Percentiles rank a stretch among this genome's conserved stretches.
Conservation (phyloP, 2,113 vertebrate genomes). For the Cottus gobio region DNA sequence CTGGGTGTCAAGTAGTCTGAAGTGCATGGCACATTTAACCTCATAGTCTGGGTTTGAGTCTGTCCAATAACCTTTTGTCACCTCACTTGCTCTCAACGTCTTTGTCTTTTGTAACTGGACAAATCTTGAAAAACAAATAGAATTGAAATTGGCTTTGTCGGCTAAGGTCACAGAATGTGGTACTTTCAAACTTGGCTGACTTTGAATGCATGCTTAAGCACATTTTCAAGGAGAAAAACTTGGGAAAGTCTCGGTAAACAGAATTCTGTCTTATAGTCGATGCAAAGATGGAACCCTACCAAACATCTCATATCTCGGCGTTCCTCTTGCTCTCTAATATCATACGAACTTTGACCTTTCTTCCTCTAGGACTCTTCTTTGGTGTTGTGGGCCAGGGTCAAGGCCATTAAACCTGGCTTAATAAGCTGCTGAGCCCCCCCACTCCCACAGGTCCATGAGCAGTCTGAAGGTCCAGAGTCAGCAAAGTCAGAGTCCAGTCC, state of each 20-base stretch:
- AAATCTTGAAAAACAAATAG: conserved; percentile 50
- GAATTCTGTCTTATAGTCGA: conserved; percentile 42
- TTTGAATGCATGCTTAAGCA: conserved; percentile 53
- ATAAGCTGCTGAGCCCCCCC: conserved; percentile 57
- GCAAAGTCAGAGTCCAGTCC: conserved; percentile 59
- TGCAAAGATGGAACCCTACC: conserved; percentile 45
- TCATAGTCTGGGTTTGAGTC: conserved; percentile 19
- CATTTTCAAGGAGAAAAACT: conserved; percentile 58
- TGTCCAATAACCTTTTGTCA: conserved; percentile 27
- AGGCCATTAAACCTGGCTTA: conserved; percentile 74
- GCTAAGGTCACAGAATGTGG: conserved; percentile 46
- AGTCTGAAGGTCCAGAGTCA: conserved; percentile 60
- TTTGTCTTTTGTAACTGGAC: conserved; percentile 20
- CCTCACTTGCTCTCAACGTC: conserved; percentile 4
- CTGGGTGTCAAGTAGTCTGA: conserved; percentile 33
- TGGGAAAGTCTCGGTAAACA: conserved; percentile 30
- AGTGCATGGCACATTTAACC: conserved; percentile 24
- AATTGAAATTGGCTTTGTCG: conserved; percentile 46
- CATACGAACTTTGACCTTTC: conserved; percentile 65
- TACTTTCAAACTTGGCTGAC: conserved; percentile 43
- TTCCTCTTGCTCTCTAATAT: conserved; percentile 37
- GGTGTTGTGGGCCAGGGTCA: conserved; percentile 55
- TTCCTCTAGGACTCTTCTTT: conserved; percentile 50
- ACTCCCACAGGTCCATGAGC: conserved; percentile 29
- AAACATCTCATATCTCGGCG: conserved; percentile 26